A percentile compares a stretch with the other conserved stretches of the same genome.
Conservation (phyloP, 2,888 invertebrate species). For the Prosapia bicincta region DNA sequence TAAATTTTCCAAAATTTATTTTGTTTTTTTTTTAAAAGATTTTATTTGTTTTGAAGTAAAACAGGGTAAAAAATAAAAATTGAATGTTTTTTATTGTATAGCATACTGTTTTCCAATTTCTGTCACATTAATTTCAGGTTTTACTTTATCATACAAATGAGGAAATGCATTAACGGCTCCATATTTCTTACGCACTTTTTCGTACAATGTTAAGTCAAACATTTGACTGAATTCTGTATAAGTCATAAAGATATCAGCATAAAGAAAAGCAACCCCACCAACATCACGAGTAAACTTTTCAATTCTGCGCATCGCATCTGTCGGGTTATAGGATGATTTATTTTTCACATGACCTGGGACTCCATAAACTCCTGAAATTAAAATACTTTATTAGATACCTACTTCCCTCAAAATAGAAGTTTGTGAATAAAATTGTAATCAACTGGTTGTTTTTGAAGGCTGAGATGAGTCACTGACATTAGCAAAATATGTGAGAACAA, state of each 20-base stretch:
- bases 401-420: too few relatives aligned
- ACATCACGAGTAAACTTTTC: conserved; percentile 64
- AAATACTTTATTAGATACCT: too few relatives aligned
- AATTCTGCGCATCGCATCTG: conserved; percentile 63
- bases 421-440: too few relatives aligned
- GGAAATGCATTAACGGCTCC: conserved; percentile 59
- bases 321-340: conserved; percentile 59
- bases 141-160: conserved; percentile 63
- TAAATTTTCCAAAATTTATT: too few relatives aligned
- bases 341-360: conserved; percentile 61
- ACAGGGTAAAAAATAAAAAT: too few relatives aligned
- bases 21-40: too few relatives aligned
- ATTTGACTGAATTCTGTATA: conserved; percentile 60
- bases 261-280: conserved; percentile 65
- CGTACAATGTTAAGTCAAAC: conserved; percentile 64
- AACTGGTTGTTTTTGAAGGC: too few relatives aligned
- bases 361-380: conserved; percentile 57
- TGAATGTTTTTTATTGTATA: not conserved
- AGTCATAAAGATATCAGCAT: conserved; percentile 68
- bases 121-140: conserved; percentile 63
- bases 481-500: too few relatives aligned
- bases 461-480: too few relatives aligned
- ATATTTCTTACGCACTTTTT: conserved; percentile 57
- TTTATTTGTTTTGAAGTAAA: too few relatives aligned
- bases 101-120: conserved; percentile 47